Evolutionary conservation across 1,140 invertebrate species (phyloP).

Genomic region (Lordiphosa stackelbergi): DNA sequence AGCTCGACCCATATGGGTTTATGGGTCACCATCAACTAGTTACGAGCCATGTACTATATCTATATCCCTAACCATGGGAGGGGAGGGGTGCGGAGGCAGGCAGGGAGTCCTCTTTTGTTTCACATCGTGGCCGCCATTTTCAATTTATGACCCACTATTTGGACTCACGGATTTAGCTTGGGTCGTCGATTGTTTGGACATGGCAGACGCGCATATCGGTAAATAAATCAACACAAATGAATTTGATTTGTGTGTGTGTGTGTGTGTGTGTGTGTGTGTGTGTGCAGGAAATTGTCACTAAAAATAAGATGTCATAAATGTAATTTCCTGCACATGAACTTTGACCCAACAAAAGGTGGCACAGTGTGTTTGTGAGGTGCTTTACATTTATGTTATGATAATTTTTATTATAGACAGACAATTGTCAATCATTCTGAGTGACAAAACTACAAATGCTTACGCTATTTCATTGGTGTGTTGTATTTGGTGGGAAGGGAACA

Average conservation of each 20-base stretch:
- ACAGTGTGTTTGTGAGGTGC: neutral
- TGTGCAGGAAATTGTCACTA: slow-evolving; percentile 42
- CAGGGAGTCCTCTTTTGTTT: neutral
- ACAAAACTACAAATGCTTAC: too few relatives aligned
- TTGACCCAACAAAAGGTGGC: slow-evolving; percentile 1
- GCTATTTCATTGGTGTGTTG: too few relatives aligned
- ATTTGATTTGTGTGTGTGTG: slow-evolving; percentile 38
- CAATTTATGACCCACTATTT: slow-evolving; percentile 56
- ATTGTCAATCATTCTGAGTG: too few relatives aligned
- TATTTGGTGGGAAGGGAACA: too few relatives aligned
- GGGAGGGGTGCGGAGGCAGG: too few relatives aligned
- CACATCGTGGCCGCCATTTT: slow-evolving; percentile 27
- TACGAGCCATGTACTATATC: slow-evolving; percentile 21
- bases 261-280: too few relatives aligned
- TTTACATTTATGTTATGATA: too few relatives aligned
- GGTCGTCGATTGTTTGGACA: slow-evolving; percentile 10
- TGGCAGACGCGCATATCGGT: slow-evolving; percentile 26
- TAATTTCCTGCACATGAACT: slow-evolving; percentile 37
- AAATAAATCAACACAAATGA: slow-evolving; percentile 57
- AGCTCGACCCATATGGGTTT: slow-evolving; percentile 44
- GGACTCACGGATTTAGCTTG: slow-evolving; percentile 24
- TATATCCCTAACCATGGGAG: slow-evolving; percentile 9
- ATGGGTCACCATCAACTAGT: slow-evolving; percentile 44
- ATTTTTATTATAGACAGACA: too few relatives aligned
- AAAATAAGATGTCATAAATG: slow-evolving; percentile 53